phyloP scores from a whole-genome alignment of 2,797 vertebrate species.

The Sebastes paucispinis region DNA sequence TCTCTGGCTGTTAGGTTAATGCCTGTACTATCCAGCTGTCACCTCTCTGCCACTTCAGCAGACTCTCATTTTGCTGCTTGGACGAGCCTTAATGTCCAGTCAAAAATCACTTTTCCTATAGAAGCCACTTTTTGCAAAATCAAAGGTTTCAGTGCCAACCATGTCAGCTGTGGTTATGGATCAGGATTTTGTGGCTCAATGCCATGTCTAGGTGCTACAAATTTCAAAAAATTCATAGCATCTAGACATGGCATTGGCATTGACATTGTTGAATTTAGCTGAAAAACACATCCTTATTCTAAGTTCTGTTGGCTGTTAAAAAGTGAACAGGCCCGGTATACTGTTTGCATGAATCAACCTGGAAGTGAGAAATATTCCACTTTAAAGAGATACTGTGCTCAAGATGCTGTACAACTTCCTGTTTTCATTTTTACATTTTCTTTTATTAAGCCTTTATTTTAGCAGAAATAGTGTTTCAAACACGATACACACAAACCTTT shows the following conservation, averaged over 20 bases:
- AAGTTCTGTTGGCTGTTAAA: neutral
- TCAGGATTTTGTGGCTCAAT: neutral
- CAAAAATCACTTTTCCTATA: neutral
- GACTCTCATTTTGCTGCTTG: neutral
- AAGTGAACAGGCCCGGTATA: neutral
- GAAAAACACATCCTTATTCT: neutral
- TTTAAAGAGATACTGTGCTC: neutral
- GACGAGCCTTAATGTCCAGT: slow-evolving; percentile 3
- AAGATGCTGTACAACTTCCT: neutral
- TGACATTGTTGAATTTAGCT: neutral
- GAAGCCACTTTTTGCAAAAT: neutral
- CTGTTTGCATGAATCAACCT: neutral
- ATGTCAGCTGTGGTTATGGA: neutral
- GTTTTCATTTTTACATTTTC: neutral
- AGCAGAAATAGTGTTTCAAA: too few relatives aligned
- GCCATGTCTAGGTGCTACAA: too few relatives aligned
- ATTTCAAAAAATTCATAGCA: fast-evolving
- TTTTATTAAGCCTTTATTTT: too few relatives aligned
- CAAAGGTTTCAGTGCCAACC: neutral
- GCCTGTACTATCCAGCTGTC: neutral
- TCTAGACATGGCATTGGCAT: neutral
- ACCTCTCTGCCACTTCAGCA: neutral
- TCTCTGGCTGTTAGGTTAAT: neutral
- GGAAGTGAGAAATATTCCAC: neutral
- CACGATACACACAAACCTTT: too few relatives aligned